A percentile compares a stretch with the other conserved stretches of the same genome.
phyloP scores from a whole-genome alignment of 1,140 invertebrate genomes.

The Apocrypta bakeri region DNA sequence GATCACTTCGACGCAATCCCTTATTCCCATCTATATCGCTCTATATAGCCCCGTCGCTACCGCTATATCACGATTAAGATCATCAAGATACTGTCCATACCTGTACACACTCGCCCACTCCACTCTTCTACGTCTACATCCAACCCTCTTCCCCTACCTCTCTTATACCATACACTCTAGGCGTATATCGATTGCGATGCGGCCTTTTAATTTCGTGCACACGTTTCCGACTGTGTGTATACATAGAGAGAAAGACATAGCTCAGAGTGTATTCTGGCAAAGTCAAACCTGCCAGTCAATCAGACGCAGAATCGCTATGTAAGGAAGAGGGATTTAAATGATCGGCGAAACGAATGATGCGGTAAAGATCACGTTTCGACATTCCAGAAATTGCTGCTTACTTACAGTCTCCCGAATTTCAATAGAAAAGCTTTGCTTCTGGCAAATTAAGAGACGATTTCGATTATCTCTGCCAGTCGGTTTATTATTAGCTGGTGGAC shows the following conservation, averaged over 20 bases:
- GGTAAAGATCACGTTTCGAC: neutral
- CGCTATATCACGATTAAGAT: neutral
- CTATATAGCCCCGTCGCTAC: neutral
- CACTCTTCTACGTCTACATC: neutral
- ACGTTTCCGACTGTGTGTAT: neutral
- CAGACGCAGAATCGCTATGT: neutral
- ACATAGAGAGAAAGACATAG: neutral
- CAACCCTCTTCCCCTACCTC: neutral
- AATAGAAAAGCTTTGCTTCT: neutral
- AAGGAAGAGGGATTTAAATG: neutral
- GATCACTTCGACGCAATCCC: neutral
- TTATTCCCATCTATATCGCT: neutral
- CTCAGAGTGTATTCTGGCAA: neutral
- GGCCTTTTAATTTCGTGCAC: slow-evolving; percentile 32
- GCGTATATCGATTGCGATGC: slow-evolving; percentile 25
- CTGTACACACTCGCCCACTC: neutral
- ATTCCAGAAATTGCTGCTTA: no score
- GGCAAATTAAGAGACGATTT: neutral
- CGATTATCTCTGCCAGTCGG: neutral
- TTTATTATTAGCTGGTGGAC: no score
- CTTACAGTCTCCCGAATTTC: neutral
- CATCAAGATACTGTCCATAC: neutral
- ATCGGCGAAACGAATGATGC: neutral
- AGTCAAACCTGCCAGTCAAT: slow-evolving; percentile 2
- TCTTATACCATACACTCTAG: neutral